phyloP scores from a whole-genome alignment of 2,113 vertebrate species.

The Siniperca chuatsi region DNA sequence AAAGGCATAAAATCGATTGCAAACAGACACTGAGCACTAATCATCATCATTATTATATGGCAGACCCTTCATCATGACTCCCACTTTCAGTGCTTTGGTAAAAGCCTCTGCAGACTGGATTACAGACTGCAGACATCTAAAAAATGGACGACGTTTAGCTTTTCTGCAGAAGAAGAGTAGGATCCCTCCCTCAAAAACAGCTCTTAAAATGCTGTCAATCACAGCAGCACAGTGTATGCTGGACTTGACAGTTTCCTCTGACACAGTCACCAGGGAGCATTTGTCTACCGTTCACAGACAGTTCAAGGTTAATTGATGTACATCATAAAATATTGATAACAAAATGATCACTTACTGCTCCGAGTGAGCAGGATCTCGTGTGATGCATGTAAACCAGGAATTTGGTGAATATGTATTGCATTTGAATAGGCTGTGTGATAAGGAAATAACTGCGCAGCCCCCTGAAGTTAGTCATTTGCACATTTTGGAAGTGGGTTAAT shows the following conservation, averaged over 20 bases:
- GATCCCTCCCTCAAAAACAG: slow-evolving; percentile 49
- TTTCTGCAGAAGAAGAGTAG: slow-evolving; percentile 48
- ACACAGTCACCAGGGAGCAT: slow-evolving; percentile 61
- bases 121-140: slow-evolving; percentile 49
- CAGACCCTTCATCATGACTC: slow-evolving; percentile 31
- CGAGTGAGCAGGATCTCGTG: slow-evolving; percentile 2
- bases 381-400: slow-evolving; percentile 32
- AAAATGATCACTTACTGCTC: slow-evolving; percentile 66
- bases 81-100: slow-evolving; percentile 33
- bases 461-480: slow-evolving; percentile 67
- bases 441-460: slow-evolving; percentile 22
- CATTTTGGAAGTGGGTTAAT: slow-evolving; percentile 74
- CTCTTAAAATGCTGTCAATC: slow-evolving; percentile 70
- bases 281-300: slow-evolving; percentile 71
- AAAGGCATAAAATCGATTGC: slow-evolving; percentile 18
- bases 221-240: slow-evolving; percentile 20
- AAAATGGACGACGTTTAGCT: slow-evolving; percentile 50
- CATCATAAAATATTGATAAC: slow-evolving; percentile 78
- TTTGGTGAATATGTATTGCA: slow-evolving; percentile 25
- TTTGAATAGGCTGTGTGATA: slow-evolving; percentile 34
- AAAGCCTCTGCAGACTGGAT: slow-evolving; percentile 46
- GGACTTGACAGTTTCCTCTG: slow-evolving; percentile 59
- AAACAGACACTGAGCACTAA: slow-evolving; percentile 38
- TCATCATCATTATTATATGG: slow-evolving; percentile 36
- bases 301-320: slow-evolving; percentile 83